Evolutionary conservation across 1,140 invertebrate genomes (phyloP).

Genomic region (Gerris buenoi): DNA sequence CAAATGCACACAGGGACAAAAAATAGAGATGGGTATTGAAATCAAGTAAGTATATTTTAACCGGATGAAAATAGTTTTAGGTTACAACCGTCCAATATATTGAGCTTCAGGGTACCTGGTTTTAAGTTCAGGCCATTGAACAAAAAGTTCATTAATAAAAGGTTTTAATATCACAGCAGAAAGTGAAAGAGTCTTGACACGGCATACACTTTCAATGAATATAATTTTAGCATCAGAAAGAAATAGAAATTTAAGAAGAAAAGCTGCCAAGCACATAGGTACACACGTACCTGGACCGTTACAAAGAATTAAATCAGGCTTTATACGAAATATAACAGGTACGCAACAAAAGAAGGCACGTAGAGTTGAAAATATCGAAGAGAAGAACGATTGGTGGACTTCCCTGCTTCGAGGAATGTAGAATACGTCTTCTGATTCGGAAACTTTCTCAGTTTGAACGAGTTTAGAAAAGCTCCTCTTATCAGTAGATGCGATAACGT

Average conservation of each 20-base stretch:
- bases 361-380: constrained; percentile 61
- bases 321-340: constrained; percentile 49
- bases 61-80: too few species aligned
- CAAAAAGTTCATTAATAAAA: constrained; percentile 69
- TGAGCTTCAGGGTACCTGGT: constrained; percentile 36
- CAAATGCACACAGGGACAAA: too few species aligned
- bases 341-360: constrained; percentile 49
- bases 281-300: constrained; percentile 95
- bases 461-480: constrained; percentile 40
- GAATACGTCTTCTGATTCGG: constrained; percentile 29
- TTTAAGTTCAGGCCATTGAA: constrained; percentile 71
- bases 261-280: constrained; percentile 61
- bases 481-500: constrained; percentile 67
- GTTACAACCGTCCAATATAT: constrained; percentile 19
- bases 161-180: constrained; percentile 73
- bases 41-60: too few species aligned
- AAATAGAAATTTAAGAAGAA: constrained; percentile 46
- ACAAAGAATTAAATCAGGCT: constrained; percentile 65
- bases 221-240: constrained; percentile 57
- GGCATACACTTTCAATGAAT: constrained; percentile 87
- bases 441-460: constrained; percentile 5
- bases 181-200: constrained; percentile 75
- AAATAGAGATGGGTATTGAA: too few species aligned
- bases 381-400: constrained; percentile 72
- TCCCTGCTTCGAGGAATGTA: constrained; percentile 67